Evolutionary conservation across 2,113 vertebrate species (phyloP).

Genomic region (Nycticebus coucang): DNA sequence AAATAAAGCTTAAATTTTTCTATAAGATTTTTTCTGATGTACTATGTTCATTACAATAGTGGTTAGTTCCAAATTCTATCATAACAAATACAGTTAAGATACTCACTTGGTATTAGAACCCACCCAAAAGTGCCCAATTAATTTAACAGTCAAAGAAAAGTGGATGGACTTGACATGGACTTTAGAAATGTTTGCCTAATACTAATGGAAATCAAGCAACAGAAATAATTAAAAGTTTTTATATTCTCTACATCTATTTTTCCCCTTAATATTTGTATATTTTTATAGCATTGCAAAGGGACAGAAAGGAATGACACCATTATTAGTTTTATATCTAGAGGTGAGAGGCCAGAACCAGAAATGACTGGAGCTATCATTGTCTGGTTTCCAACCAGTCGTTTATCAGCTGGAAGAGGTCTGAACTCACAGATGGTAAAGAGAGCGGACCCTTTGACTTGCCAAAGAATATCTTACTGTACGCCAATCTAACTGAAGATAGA

Average conservation of each 20-base stretch:
- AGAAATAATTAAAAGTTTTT: neutral
- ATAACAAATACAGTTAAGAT: neutral
- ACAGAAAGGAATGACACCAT: neutral
- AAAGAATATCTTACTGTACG: neutral
- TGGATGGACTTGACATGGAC: neutral
- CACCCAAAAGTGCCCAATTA: neutral
- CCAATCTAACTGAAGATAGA: neutral
- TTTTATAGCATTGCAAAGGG: neutral
- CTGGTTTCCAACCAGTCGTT: neutral
- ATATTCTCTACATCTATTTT: neutral
- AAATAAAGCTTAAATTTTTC: slow-evolving; percentile 32
- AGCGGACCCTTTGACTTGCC: neutral
- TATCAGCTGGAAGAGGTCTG: neutral
- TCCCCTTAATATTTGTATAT: neutral
- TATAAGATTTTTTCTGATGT: neutral
- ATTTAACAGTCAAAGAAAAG: neutral
- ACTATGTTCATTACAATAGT: neutral
- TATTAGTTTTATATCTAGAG: neutral
- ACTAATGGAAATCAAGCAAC: neutral
- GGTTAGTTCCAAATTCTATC: neutral
- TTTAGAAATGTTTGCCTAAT: neutral
- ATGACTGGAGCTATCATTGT: neutral
- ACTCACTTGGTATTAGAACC: neutral
- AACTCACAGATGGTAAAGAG: neutral
- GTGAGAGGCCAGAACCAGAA: neutral